Percentiles rank a stretch among this genome's conserved stretches.
phyloP scores from a whole-genome alignment of 1,140 invertebrate species.

The Drosophila auraria region DNA sequence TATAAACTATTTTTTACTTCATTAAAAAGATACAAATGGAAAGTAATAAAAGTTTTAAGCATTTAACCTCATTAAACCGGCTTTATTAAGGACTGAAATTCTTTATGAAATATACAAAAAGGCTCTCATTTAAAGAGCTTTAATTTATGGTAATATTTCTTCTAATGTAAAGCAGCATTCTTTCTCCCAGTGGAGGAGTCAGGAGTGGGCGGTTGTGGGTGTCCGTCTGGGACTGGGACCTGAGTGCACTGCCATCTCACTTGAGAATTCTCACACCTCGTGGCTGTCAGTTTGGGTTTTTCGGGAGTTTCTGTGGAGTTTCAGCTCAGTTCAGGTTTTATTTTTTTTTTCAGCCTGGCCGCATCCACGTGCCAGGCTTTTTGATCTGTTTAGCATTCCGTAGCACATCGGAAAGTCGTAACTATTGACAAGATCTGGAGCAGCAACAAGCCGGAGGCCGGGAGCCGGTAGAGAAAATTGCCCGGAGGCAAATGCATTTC shows the following conservation, averaged over 20 bases:
- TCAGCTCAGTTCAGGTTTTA: neutral
- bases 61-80: neutral
- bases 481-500: conserved; percentile 30
- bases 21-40: neutral
- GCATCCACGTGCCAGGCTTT: conserved; percentile 69
- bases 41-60: neutral
- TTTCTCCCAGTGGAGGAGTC: conserved; percentile 13
- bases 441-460: conserved; percentile 16
- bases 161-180: neutral
- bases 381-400: conserved; percentile 80
- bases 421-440: conserved; percentile 73
- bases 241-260: conserved; percentile 70
- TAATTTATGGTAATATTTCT: neutral
- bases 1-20: neutral
- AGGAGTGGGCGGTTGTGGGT: conserved; percentile 13
- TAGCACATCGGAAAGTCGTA: conserved; percentile 80
- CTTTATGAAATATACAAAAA: too few species aligned
- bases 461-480: conserved; percentile 20
- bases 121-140: neutral
- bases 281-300: conserved; percentile 34
- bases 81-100: too few species aligned
- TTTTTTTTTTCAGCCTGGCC: conserved; percentile 1
- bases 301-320: conserved; percentile 19
- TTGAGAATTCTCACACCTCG: conserved; percentile 79
- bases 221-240: conserved; percentile 21